Percentiles rank a stretch among this genome's conserved stretches.
Evolutionary conservation across 2,797 vertebrate genomes (phyloP).

Genomic region (Chelonia mydas): DNA sequence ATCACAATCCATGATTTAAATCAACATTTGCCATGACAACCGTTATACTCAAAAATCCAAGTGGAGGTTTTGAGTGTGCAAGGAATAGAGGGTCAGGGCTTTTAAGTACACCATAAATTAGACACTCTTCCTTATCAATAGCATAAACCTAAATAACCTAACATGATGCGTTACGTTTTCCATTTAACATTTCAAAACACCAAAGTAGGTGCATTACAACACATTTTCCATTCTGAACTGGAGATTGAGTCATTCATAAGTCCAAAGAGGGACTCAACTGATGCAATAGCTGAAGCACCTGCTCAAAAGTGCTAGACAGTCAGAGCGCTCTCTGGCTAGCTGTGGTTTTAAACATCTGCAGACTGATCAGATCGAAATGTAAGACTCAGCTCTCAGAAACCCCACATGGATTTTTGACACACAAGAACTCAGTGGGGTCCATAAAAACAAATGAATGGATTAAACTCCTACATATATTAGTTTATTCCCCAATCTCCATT

Average conservation of each 20-base stretch:
- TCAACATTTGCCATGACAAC: not conserved
- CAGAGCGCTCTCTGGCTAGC: not conserved
- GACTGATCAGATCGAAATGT: not conserved
- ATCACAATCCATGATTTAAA: not conserved
- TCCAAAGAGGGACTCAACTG: not conserved
- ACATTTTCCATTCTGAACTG: not conserved
- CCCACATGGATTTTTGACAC: not conserved
- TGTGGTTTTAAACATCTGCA: not conserved
- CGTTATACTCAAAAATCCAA: not conserved
- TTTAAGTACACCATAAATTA: not conserved
- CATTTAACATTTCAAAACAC: not conserved
- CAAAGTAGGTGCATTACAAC: not conserved
- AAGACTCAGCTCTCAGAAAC: not conserved
- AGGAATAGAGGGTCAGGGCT: not conserved
- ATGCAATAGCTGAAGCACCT: not conserved
- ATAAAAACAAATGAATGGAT: not conserved
- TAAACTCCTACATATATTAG: not conserved
- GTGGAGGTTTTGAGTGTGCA: not conserved
- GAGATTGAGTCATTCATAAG: not conserved
- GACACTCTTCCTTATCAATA: not conserved
- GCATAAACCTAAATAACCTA: not conserved
- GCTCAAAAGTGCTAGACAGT: not conserved
- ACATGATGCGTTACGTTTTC: not conserved
- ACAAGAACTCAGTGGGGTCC: not conserved
- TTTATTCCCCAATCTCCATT: not conserved